These are phyloP conservation scores for Nannoperca obscura DNA, from an alignment of 2,797 vertebrate genomes.

Conservation along the genomic window DNA sequence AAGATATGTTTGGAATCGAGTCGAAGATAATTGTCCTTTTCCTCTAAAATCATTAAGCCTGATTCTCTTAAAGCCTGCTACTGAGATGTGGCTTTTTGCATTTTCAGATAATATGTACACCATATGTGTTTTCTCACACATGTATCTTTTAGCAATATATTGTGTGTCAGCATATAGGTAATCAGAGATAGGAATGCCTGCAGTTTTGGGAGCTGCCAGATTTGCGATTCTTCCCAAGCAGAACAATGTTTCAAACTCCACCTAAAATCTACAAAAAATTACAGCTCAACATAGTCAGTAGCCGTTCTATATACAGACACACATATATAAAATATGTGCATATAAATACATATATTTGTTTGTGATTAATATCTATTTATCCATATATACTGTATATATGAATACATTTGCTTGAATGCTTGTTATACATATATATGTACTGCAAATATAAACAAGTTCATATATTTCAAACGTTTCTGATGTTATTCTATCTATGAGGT, in stretches of 20 bases:
- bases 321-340: conserved; percentile 90
- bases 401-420: conserved; percentile 86
- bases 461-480: conserved; percentile 95
- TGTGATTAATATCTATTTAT: conserved; percentile 88
- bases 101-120: conserved; percentile 86
- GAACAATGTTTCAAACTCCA: conserved; percentile 94
- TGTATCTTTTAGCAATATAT: conserved; percentile 82
- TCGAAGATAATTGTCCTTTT: conserved; percentile 84
- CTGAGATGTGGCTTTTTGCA: conserved; percentile 87
- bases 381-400: conserved; percentile 88
- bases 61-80: conserved; percentile 86
- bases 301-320: conserved; percentile 88
- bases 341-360: conserved; percentile 89
- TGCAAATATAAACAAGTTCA: conserved; percentile 96
- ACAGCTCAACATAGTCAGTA: conserved; percentile 93
- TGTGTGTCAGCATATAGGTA: conserved; percentile 86
- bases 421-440: conserved; percentile 97
- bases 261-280: conserved; percentile 98
- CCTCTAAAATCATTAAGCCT: conserved; percentile 82
- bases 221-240: conserved; percentile 89
- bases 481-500: conserved; percentile 93
- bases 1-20: conserved; percentile 86
- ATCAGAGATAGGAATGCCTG: conserved; percentile 92
- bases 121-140: conserved; percentile 81
- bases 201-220: conserved; percentile 92